Base-by-base conservation (phyloP, 1,140 invertebrate genomes). In the Drosophila sucinea region DNA sequence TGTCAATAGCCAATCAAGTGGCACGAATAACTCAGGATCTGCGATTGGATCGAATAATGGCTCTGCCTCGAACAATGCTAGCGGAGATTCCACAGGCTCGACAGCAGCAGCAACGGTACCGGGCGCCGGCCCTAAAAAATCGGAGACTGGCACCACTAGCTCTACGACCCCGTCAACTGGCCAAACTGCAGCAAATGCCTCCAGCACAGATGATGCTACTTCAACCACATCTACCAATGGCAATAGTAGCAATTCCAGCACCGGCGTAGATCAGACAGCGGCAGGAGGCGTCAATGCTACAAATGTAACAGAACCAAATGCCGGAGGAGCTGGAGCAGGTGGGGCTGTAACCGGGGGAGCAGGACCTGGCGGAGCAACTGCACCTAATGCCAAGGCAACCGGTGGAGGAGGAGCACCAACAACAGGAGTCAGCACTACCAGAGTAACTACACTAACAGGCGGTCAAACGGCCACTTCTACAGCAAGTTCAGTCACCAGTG, bases 171-270 rank as follows among this genome's bases (percentile, higher is more conserved):
- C 77, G 3, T 51, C 70, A 4, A 62, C 56, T 27, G 63, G 67
- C 38, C 68, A 67, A 17, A 67, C 56, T 8, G 73, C 75, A 29
- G 66, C 73, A 10, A 85, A 84, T 62, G 60, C 83, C 6, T 80
- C 77, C 3, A 89, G 68, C 38, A 71, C 81, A 30, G 90, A 90
- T 44, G 90, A 90, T 60, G 83, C 74, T n/a, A 70, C 87, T 33
- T 90, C 87, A 27, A 84, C 94, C 86, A 95, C 94, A 25, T 94
- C 93, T 65, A 90, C 92, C 23, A 94, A 94, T 72, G 92, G 92
- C 66, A 87, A 89, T 40, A 90, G 84, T 55, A 87, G 80, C 73
- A 80, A 58, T 8, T 75, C 84, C 47, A 89, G 81, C 58, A 84
- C 70, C 56, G 84, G 64, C 5, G 84, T 83, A 17, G 77, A 89